phyloP scores from a whole-genome alignment of 2,797 vertebrate genomes.

The Clarias laeviceps region DNA sequence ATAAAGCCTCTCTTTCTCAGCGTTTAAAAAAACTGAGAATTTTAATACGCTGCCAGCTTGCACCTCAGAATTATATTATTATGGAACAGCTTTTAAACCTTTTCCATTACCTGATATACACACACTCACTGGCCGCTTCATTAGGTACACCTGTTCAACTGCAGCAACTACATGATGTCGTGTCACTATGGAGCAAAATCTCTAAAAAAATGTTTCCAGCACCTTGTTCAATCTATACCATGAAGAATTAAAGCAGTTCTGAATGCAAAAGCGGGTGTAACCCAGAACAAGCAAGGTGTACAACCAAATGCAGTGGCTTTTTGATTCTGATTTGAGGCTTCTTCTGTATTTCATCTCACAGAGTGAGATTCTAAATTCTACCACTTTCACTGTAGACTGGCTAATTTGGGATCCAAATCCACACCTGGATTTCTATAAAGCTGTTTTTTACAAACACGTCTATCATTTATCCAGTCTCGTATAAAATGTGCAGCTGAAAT shows the following conservation, averaged over 20 bases:
- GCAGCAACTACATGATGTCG: no score
- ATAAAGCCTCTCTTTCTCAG: not conserved
- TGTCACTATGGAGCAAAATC: no score
- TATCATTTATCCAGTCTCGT: not conserved
- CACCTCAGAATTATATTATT: not conserved
- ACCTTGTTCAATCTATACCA: no score
- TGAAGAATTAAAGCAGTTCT: no score
- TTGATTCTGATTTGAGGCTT: not conserved
- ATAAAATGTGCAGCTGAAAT: no score
- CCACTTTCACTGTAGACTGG: not conserved
- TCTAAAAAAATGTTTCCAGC: no score
- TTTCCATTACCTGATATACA: not conserved
- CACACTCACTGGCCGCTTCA: not conserved
- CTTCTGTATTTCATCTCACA: not conserved
- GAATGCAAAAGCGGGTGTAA: no score
- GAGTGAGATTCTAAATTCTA: not conserved
- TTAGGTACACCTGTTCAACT: no score
- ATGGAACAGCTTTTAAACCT: not conserved
- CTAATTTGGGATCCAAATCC: not conserved
- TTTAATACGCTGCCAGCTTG: not conserved
- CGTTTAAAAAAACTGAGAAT: not conserved
- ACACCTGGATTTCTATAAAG: not conserved
- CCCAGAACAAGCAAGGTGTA: no score
- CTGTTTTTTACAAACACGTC: not conserved
- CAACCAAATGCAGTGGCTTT: not conserved